Conservation (phyloP, 2,888 invertebrate genomes). For the Ophonus ardosiacus region DNA sequence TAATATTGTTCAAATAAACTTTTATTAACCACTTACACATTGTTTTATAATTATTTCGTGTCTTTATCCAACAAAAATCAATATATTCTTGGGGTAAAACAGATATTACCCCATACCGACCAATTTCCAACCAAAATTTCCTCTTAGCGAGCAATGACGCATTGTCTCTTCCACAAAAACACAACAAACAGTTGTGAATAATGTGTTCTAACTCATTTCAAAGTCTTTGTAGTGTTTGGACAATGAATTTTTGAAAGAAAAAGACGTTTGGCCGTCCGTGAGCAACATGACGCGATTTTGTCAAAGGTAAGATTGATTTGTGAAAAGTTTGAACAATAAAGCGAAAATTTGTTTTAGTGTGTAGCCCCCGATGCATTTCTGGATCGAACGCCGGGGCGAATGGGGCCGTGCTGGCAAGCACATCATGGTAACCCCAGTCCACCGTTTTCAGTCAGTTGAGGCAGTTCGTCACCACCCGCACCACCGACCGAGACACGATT, state of each 20-base stretch:
- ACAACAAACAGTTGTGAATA: conserved; percentile 31
- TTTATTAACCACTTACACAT: too few species aligned
- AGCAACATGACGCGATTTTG: not conserved
- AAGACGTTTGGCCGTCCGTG: not conserved
- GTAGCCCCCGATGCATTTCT: conserved; percentile 85
- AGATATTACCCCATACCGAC: not conserved
- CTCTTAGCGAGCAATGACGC: not conserved
- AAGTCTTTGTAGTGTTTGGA: not conserved
- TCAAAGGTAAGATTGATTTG: not conserved
- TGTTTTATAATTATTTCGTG: too few species aligned
- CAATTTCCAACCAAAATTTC: not conserved
- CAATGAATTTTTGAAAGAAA: not conserved
- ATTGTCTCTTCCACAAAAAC: conserved; percentile 40
- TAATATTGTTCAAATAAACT: too few species aligned
- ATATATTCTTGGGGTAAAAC: conserved; percentile 29
- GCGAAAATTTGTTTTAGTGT: too few species aligned
- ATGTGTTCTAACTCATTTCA: not conserved
- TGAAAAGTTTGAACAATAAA: too few species aligned
- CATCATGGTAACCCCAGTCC: conserved; percentile 84
- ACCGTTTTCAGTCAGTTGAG: conserved; percentile 81
- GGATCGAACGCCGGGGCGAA: conserved; percentile 90
- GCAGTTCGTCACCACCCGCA: conserved; percentile 77
- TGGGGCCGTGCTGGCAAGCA: conserved; percentile 82
- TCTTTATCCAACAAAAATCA: conserved; percentile 3
- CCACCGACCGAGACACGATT: conserved; percentile 67